These are phyloP conservation scores for Sebastes reedi DNA, from an alignment of 2,797 vertebrate species.

Conservation along the genomic window DNA sequence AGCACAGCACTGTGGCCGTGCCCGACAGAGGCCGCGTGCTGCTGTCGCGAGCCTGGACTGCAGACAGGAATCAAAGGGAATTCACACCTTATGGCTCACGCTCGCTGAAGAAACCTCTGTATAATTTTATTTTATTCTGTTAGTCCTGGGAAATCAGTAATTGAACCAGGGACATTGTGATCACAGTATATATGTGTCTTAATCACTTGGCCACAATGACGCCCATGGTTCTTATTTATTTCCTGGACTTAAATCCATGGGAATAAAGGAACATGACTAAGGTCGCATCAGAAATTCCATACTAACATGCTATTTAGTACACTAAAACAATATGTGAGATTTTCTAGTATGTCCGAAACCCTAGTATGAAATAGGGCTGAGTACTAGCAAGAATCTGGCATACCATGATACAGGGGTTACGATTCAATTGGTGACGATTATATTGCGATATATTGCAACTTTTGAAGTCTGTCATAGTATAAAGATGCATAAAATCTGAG, in stretches of 20 bases:
- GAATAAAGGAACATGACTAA: neutral
- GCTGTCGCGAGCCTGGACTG: constrained; percentile 89
- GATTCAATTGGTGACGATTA: too few relatives aligned
- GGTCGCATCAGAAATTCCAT: fast-evolving
- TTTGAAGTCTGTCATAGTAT: too few relatives aligned
- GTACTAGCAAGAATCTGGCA: too few relatives aligned
- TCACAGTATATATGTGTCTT: neutral
- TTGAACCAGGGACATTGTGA: neutral
- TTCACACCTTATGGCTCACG: neutral
- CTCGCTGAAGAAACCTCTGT: neutral
- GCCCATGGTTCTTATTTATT: neutral
- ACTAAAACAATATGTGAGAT: too few relatives aligned
- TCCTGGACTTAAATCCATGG: neutral
- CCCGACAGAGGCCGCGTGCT: constrained; percentile 81
- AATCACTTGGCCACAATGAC: neutral
- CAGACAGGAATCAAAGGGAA: neutral
- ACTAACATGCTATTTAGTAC: too few relatives aligned
- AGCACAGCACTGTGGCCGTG: constrained; percentile 83
- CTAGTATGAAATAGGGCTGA: too few relatives aligned
- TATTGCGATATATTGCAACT: too few relatives aligned
- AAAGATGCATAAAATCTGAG: too few relatives aligned
- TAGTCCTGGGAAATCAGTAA: neutral
- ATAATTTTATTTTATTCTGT: neutral
- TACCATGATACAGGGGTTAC: too few relatives aligned
- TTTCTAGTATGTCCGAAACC: too few relatives aligned